A percentile compares a stretch with the other conserved stretches of the same genome.
These are phyloP conservation scores for Fratercula arctica DNA, from an alignment of 2,797 vertebrate species.

Conservation along the genomic window DNA sequence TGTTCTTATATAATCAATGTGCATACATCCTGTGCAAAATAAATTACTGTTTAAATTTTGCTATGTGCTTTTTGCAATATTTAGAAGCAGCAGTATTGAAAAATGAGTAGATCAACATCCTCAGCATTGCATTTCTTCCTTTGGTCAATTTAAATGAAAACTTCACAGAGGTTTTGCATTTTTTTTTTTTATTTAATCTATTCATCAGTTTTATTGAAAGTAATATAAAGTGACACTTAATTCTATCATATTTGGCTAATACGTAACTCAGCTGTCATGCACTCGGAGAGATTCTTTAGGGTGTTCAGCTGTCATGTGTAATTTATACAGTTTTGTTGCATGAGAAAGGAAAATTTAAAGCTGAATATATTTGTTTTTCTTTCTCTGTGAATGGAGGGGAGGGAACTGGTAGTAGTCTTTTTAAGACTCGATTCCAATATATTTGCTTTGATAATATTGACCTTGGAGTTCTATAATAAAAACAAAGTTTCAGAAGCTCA, in stretches of 20 bases:
- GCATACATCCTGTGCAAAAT: neutral
- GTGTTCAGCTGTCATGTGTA: neutral
- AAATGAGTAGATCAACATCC: neutral
- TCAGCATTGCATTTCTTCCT: neutral
- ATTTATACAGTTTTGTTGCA: neutral
- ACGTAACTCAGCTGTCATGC: neutral
- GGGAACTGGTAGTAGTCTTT: neutral
- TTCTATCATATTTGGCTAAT: constrained; percentile 28
- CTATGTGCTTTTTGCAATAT: neutral
- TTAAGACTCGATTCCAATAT: neutral
- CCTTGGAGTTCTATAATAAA: neutral
- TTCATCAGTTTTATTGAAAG: constrained; percentile 30
- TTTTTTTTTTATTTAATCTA: constrained; percentile 14
- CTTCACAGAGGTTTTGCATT: neutral
- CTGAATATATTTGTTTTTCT: neutral
- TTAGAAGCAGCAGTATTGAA: neutral
- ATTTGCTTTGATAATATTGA: neutral
- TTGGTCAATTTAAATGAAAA: neutral
- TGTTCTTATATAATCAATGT: neutral
- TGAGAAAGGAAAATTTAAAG: neutral
- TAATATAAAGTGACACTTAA: constrained; percentile 47
- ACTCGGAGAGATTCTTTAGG: constrained; percentile 10
- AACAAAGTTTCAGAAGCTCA: neutral
- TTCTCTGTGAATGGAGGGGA: neutral
- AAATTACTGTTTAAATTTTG: neutral